Percentiles rank a stretch among this genome's conserved stretches.
Evolutionary conservation across 2,797 vertebrate species (phyloP).

Genomic region (Glossophaga mutica): DNA sequence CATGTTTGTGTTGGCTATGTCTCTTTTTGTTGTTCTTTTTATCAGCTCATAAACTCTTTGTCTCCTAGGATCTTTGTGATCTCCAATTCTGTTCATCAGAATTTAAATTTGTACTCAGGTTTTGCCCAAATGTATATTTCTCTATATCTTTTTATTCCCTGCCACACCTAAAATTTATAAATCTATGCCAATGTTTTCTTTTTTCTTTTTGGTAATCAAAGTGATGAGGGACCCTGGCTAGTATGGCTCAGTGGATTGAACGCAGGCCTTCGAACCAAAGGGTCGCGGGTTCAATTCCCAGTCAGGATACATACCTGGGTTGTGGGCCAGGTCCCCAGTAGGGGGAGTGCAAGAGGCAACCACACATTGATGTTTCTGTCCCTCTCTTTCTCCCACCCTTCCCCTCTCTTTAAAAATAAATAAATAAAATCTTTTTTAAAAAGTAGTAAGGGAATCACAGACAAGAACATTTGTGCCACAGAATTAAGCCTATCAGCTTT

Average conservation of each 20-base stretch:
- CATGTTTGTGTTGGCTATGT: neutral
- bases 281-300: too few species aligned
- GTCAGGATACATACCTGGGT: too few species aligned
- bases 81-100: neutral
- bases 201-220: neutral
- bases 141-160: neutral
- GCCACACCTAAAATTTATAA: neutral
- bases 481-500: neutral
- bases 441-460: neutral
- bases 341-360: too few species aligned
- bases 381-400: too few species aligned
- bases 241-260: too few species aligned
- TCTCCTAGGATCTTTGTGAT: neutral
- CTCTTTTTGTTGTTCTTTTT: neutral
- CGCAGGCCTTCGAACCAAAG: too few species aligned
- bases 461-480: neutral
- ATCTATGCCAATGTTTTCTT: neutral
- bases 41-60: neutral
- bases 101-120: neutral
- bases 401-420: too few species aligned
- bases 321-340: too few species aligned
- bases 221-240: neutral
- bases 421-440: too few species aligned
- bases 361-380: too few species aligned
- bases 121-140: neutral